Conservation (phyloP, 2,888 invertebrate genomes). For the Acholoe squamosa region DNA sequence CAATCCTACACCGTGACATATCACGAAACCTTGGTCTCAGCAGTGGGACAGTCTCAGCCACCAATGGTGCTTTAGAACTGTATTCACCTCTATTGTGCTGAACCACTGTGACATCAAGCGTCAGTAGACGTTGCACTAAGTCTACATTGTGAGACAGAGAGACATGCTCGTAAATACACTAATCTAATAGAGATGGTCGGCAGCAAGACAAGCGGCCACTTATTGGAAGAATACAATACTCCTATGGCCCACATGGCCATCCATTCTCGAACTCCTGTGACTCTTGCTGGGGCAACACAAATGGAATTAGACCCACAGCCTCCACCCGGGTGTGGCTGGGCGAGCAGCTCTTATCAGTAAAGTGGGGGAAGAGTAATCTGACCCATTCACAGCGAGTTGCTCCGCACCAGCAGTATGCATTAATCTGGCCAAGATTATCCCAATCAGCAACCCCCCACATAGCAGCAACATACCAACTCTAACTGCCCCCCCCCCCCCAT, state of each 20-base stretch:
- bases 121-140: constrained; percentile 30
- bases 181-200: constrained; percentile 45
- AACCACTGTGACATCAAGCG: constrained; percentile 58
- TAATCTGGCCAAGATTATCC: constrained; percentile 36
- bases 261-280: constrained; percentile 5
- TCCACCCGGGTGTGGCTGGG: constrained; percentile 22
- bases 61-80: too few species aligned
- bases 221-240: constrained; percentile 7
- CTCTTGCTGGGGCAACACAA: constrained; percentile 47
- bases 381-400: neutral
- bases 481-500: neutral
- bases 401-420: neutral
- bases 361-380: constrained; percentile 38
- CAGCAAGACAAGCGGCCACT: constrained; percentile 21
- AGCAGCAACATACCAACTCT: neutral
- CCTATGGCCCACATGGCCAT: neutral
- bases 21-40: too few species aligned
- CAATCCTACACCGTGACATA: too few species aligned
- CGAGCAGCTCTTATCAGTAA: constrained; percentile 32
- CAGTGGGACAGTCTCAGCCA: too few species aligned
- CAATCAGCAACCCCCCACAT: neutral
- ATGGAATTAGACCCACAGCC: constrained; percentile 45
- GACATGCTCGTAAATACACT: constrained; percentile 41
- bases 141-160: constrained; percentile 43
- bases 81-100: neutral